Evolutionary conservation across 2,113 vertebrate genomes (phyloP).

Genomic region (Notothenia rossii): DNA sequence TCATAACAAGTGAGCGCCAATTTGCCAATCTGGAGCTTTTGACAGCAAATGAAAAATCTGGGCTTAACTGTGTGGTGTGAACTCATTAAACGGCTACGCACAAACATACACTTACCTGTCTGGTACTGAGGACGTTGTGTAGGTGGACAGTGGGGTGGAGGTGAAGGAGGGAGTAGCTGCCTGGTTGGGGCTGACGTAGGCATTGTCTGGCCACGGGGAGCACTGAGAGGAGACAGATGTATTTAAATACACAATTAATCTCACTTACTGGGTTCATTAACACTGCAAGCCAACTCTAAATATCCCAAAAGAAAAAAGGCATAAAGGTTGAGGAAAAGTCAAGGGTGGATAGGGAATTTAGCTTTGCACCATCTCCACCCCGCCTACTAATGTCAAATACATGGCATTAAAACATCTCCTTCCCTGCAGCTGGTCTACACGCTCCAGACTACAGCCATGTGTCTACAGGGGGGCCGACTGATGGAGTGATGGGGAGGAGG

Average conservation of each 20-base stretch:
- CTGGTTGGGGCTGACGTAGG: slow-evolving; percentile 90
- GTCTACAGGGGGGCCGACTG: slow-evolving; percentile 25
- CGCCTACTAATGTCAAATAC: slow-evolving; percentile 16
- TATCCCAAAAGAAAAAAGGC: slow-evolving; percentile 7
- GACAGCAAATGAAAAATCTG: too few species aligned
- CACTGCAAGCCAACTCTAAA: background rate
- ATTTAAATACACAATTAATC: slow-evolving; percentile 2
- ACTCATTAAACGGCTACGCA: background rate
- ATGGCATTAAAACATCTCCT: background rate
- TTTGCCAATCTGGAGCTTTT: too few species aligned
- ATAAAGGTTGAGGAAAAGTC: slow-evolving; percentile 12
- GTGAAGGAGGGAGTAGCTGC: slow-evolving; percentile 89
- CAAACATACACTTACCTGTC: slow-evolving; percentile 86
- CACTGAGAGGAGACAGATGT: slow-evolving; percentile 81
- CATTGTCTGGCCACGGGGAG: slow-evolving; percentile 91
- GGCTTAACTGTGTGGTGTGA: background rate
- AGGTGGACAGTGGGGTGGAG: slow-evolving; percentile 87
- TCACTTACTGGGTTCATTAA: background rate
- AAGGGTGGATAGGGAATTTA: slow-evolving; percentile 14
- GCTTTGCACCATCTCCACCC: slow-evolving; percentile 16
- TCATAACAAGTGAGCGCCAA: too few species aligned
- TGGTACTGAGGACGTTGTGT: slow-evolving; percentile 86
- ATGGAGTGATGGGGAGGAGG: slow-evolving; percentile 81
- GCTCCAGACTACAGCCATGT: background rate
- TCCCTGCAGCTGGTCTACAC: slow-evolving; percentile 23